Evolutionary conservation across 2,888 invertebrate genomes (phyloP).

Genomic region (Stenchaetothrips biformis): DNA sequence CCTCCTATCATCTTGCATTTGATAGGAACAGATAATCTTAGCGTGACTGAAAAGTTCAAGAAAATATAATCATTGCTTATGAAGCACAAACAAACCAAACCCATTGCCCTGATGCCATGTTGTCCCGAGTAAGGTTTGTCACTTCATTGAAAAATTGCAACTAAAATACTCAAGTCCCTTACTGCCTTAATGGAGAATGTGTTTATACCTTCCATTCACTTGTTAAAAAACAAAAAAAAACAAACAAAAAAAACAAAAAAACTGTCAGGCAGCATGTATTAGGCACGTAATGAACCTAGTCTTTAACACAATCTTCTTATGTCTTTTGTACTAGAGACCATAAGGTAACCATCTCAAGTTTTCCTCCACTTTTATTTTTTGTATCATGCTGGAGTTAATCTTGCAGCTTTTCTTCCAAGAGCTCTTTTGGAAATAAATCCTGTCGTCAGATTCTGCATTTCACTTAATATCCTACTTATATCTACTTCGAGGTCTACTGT

Average conservation of each 20-base stretch:
- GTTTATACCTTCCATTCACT: background rate
- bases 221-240: background rate
- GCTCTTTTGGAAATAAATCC: background rate
- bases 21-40: too few relatives aligned
- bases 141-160: too few relatives aligned
- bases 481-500: background rate
- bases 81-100: too few relatives aligned
- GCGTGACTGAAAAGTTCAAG: too few relatives aligned
- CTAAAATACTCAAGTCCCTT: background rate
- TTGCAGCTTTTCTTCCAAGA: slow-evolving; percentile 5
- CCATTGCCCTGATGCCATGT: too few relatives aligned
- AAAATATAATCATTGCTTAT: too few relatives aligned
- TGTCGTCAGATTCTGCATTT: background rate
- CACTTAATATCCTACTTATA: too few relatives aligned
- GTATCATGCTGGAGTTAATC: background rate
- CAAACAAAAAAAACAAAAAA: slow-evolving; percentile 25
- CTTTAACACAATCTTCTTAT: background rate
- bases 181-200: background rate
- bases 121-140: too few relatives aligned
- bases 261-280: slow-evolving; percentile 26
- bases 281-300: background rate
- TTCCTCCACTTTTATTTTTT: background rate
- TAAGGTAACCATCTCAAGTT: background rate
- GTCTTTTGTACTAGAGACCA: background rate
- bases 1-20: too few relatives aligned